phyloP scores from a whole-genome alignment of 1,140 invertebrate species.

The Acromyrmex heyeri region DNA sequence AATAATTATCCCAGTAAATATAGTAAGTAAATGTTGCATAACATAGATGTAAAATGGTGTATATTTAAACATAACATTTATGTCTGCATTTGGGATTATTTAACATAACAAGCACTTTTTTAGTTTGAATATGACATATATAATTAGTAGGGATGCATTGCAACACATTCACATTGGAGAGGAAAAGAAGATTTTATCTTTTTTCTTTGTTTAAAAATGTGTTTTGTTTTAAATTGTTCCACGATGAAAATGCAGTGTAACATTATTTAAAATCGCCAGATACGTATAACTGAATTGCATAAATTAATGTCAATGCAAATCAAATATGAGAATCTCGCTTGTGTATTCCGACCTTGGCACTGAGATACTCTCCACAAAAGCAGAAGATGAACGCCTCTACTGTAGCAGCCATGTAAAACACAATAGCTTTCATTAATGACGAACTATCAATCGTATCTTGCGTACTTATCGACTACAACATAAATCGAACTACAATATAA shows the following conservation, averaged over 20 bases:
- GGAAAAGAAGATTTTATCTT: not conserved
- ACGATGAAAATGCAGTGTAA: not conserved
- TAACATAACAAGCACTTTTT: not conserved
- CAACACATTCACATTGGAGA: not conserved
- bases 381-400: conserved; percentile 65
- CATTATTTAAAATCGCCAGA: not conserved
- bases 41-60: no score
- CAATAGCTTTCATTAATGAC: conserved; percentile 31
- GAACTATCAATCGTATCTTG: conserved; percentile 8
- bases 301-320: not conserved
- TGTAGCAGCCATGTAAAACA: conserved; percentile 53
- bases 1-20: not conserved
- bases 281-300: not conserved
- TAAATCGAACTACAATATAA: conserved; percentile 3
- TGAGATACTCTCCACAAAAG: conserved; percentile 66
- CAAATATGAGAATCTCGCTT: not conserved
- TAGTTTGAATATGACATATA: not conserved
- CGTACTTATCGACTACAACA: conserved; percentile 41
- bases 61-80: no score
- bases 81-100: not conserved
- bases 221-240: not conserved
- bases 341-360: conserved; percentile 51
- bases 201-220: not conserved
- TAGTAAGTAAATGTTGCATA: no score
- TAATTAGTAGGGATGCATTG: not conserved